These are phyloP conservation scores for Hydrophis major DNA, from an alignment of 2,797 vertebrate genomes.

Conservation along the genomic window DNA sequence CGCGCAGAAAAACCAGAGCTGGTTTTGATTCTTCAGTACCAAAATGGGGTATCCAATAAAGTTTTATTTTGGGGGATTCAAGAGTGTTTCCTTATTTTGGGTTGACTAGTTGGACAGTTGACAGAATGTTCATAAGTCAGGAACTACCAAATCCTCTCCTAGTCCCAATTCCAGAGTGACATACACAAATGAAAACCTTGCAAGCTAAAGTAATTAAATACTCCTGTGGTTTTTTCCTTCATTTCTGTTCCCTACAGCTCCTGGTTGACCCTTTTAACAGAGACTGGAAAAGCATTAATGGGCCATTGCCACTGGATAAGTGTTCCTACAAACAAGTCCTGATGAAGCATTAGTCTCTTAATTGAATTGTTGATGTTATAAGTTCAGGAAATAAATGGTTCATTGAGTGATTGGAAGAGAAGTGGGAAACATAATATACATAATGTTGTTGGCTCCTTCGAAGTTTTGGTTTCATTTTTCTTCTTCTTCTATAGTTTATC, in stretches of 20 bases:
- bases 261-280: not conserved
- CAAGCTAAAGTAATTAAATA: not conserved
- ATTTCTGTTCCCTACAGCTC: not conserved
- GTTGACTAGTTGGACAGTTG: too few relatives aligned
- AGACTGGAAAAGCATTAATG: not conserved
- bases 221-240: not conserved
- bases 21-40: too few relatives aligned
- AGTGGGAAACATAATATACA: not conserved
- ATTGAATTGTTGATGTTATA: conserved; percentile 21
- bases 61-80: too few relatives aligned
- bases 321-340: not conserved
- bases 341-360: conserved; percentile 23
- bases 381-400: not conserved
- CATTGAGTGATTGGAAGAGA: not conserved
- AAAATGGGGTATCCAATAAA: too few relatives aligned
- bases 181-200: not conserved
- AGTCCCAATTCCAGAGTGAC: not conserved
- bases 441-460: not conserved
- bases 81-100: too few relatives aligned
- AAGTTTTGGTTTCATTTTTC: not conserved
- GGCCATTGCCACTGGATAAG: not conserved
- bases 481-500: not conserved
- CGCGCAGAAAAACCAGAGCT: too few relatives aligned
- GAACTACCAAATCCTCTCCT: not conserved
- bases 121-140: not conserved